A percentile compares a stretch with the other conserved stretches of the same genome.
Conservation (phyloP, 2,797 vertebrate species). For the Naso thynnoides region DNA sequence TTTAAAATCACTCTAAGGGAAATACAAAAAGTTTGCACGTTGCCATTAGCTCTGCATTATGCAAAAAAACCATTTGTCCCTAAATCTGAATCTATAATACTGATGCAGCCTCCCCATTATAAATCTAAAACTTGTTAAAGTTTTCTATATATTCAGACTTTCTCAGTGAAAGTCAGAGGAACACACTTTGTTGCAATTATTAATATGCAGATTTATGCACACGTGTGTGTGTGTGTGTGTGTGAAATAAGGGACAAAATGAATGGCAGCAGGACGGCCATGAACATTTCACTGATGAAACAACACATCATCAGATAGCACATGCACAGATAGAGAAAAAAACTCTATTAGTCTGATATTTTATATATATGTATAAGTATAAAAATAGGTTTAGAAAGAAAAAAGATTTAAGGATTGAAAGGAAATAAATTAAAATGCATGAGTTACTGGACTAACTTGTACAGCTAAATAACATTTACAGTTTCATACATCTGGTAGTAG, state of each 20-base stretch:
- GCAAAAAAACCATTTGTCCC: neutral
- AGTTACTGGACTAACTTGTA: constrained; percentile 59
- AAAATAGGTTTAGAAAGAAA: constrained; percentile 47
- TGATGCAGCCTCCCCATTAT: constrained; percentile 34
- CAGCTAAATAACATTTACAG: constrained; percentile 78
- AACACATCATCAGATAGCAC: constrained; percentile 57
- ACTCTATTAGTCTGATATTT: constrained; percentile 50
- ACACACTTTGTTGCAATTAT: neutral
- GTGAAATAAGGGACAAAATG: constrained; percentile 69
- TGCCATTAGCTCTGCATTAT: constrained; percentile 1
- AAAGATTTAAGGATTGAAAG: constrained; percentile 39
- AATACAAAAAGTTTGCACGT: neutral
- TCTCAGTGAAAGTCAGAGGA: constrained; percentile 3
- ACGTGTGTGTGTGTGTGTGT: constrained; percentile 1
- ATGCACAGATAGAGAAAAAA: constrained; percentile 45
- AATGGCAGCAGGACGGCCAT: constrained; percentile 27
- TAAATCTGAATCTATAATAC: constrained; percentile 50
- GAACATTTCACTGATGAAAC: constrained; percentile 40
- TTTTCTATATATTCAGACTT: too few species aligned
- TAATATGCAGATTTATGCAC: constrained; percentile 12
- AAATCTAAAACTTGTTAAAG: neutral
- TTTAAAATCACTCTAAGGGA: neutral
- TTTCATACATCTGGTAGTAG: constrained; percentile 68
- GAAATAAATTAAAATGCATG: constrained; percentile 78
- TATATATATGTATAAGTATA: constrained; percentile 68